Percentiles rank a stretch among this genome's conserved stretches.
Conservation (phyloP, 2,888 invertebrate species). For the Orchesellides sinensis region DNA sequence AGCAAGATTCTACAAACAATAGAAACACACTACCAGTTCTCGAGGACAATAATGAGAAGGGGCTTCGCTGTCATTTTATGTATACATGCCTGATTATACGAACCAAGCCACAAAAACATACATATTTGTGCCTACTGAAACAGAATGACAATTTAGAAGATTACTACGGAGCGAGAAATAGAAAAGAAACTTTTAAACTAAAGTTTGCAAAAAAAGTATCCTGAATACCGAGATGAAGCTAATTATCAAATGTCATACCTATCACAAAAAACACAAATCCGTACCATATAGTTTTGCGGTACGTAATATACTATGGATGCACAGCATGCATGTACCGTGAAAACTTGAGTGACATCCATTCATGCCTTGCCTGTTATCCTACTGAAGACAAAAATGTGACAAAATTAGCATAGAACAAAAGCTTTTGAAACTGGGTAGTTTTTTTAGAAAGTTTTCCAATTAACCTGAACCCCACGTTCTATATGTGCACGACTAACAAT, state of each 20-base stretch:
- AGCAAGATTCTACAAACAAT: too few species aligned
- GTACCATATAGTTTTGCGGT: too few species aligned
- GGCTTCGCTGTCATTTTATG: background rate
- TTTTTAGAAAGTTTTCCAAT: conserved; percentile 63
- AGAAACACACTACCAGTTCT: too few species aligned
- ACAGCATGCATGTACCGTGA: background rate
- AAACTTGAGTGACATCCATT: conserved; percentile 18
- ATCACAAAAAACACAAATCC: conserved; percentile 33
- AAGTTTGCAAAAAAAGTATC: conserved; percentile 5
- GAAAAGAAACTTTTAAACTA: conserved; percentile 12
- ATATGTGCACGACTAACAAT: background rate
- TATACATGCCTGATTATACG: background rate
- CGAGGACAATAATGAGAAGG: background rate
- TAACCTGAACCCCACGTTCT: conserved; percentile 42
- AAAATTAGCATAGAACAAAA: conserved; percentile 56
- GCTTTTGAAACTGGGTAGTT: conserved; percentile 28
- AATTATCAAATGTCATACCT: conserved; percentile 46
- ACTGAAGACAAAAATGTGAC: conserved; percentile 30
- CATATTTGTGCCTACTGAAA: background rate
- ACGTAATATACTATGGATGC: too few species aligned
- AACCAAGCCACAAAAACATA: background rate
- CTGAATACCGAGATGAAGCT: conserved; percentile 28
- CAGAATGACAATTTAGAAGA: conserved; percentile 6
- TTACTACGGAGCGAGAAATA: conserved; percentile 1
- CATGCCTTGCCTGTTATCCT: background rate